Conservation (phyloP, 1,140 invertebrate genomes). For the Magallana angulata region DNA sequence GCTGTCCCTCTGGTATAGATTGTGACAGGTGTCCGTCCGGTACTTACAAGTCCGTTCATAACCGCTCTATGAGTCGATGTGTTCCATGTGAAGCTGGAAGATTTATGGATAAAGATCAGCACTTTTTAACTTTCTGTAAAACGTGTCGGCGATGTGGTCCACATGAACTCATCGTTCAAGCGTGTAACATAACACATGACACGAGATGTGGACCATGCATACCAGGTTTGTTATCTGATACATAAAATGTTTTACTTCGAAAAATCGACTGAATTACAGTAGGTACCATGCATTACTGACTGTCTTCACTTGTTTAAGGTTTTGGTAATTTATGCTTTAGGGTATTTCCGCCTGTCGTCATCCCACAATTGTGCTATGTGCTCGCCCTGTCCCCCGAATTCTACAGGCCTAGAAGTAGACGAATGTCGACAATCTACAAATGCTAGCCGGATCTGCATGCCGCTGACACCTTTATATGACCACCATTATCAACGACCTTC, state of each 20-base stretch:
- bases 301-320: too few species aligned
- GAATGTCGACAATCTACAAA: neutral
- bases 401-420: neutral
- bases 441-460: neutral
- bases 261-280: too few species aligned
- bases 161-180: neutral
- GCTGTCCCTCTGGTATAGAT: neutral
- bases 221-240: neutral
- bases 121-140: neutral
- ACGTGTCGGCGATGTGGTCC: conserved; percentile 3
- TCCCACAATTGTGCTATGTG: neutral
- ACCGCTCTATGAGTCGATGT: neutral
- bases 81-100: neutral
- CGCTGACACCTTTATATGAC: neutral
- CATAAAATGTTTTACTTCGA: too few species aligned
- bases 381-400: neutral
- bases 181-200: neutral
- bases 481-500: too few species aligned
- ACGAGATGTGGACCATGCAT: neutral
- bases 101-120: neutral
- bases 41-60: neutral
- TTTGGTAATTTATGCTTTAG: neutral
- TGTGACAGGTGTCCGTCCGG: neutral
- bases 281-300: too few species aligned
- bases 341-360: neutral